phyloP scores from a whole-genome alignment of 2,797 vertebrate genomes.

The Halcyon chelicuti region DNA sequence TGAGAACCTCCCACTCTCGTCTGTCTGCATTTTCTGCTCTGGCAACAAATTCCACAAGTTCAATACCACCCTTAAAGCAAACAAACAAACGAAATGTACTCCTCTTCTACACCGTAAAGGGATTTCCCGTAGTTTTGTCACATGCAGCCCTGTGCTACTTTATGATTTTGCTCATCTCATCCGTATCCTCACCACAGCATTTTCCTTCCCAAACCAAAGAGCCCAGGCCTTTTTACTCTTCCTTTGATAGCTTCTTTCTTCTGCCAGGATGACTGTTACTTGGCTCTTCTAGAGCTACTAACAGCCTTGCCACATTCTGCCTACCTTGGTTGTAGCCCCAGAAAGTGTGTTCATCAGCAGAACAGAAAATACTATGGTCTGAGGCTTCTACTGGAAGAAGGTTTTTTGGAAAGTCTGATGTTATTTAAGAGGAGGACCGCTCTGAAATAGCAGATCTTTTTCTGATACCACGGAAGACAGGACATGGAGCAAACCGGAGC shows the following conservation, averaged over 20 bases:
- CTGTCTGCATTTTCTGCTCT: neutral
- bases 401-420: neutral
- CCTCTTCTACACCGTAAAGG: neutral
- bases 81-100: neutral
- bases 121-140: neutral
- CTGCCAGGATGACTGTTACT: neutral
- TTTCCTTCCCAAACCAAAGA: neutral
- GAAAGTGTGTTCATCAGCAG: neutral
- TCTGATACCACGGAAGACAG: neutral
- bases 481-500: neutral
- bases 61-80: neutral
- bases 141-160: neutral
- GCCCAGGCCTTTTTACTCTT: neutral
- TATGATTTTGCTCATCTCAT: neutral
- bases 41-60: neutral
- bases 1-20: neutral
- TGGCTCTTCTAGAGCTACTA: neutral
- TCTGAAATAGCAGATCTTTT: neutral
- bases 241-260: neutral
- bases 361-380: neutral
- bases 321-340: neutral
- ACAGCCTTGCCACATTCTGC: neutral
- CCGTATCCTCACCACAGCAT: neutral
- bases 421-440: neutral
- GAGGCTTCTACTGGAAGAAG: neutral